Conservation (phyloP, 2,113 vertebrate species). For the Corythornis madagascariensis region DNA sequence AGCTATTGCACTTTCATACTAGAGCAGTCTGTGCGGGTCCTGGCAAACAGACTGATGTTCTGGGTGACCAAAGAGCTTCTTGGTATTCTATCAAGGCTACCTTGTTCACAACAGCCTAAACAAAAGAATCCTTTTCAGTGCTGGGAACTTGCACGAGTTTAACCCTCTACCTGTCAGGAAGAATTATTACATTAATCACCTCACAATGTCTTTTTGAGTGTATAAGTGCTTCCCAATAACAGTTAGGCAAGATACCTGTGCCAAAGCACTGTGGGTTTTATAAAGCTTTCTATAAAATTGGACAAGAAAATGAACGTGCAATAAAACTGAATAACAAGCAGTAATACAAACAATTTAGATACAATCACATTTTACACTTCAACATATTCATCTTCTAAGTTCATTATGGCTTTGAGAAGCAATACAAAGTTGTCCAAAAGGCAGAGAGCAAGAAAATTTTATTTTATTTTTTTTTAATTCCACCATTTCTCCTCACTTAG, state of each 20-base stretch:
- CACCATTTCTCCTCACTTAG: not conserved
- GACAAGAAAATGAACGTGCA: not conserved
- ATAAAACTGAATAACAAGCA: not conserved
- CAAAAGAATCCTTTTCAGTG: not conserved
- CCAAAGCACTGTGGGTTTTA: not conserved
- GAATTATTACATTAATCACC: not conserved
- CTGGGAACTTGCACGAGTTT: not conserved
- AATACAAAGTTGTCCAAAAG: not conserved
- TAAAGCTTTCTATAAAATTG: not conserved
- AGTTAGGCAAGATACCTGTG: not conserved
- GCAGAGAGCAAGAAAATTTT: not conserved
- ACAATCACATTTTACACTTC: not conserved
- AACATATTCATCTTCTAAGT: not conserved
- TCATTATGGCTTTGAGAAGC: not conserved
- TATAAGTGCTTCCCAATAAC: not conserved
- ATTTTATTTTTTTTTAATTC: not conserved
- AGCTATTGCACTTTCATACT: not conserved
- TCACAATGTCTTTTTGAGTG: not conserved
- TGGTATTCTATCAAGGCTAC: not conserved
- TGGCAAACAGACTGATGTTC: not conserved
- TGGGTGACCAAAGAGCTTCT: not conserved
- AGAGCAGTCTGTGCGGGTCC: not conserved
- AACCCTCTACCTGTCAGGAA: not conserved
- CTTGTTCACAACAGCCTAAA: not conserved
- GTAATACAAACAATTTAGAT: not conserved